Conservation (phyloP, 2,113 vertebrate genomes). For the Ia io region DNA sequence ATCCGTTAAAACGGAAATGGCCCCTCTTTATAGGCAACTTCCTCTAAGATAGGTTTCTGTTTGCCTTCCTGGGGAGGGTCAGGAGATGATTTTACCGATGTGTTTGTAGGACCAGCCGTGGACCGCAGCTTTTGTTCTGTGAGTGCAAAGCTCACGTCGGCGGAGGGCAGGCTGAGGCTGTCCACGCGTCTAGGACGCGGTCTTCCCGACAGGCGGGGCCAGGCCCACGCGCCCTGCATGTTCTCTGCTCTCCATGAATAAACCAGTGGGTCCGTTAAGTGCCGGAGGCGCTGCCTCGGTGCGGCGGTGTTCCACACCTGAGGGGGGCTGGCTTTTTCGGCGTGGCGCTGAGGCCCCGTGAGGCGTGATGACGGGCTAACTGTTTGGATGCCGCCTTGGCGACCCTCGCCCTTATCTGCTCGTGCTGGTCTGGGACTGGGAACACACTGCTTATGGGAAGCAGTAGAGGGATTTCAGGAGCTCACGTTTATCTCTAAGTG, state of each 20-base stretch:
- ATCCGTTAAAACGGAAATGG: background rate
- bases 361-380: background rate
- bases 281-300: background rate
- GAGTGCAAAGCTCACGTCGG: slow-evolving; percentile 50
- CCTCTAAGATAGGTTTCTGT: background rate
- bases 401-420: background rate
- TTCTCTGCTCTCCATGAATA: slow-evolving; percentile 37
- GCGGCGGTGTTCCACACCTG: background rate
- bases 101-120: slow-evolving; percentile 3
- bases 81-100: slow-evolving; percentile 33
- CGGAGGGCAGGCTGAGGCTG: slow-evolving; percentile 48
- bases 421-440: background rate
- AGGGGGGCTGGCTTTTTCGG: background rate
- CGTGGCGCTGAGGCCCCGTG: background rate
- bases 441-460: background rate
- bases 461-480: background rate
- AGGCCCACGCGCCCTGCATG: background rate
- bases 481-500: background rate
- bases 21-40: background rate
- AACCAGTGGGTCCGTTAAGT: slow-evolving; percentile 2
- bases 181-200: slow-evolving; percentile 5
- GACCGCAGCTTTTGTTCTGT: slow-evolving; percentile 51
- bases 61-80: slow-evolving; percentile 33
- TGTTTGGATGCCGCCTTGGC: background rate
- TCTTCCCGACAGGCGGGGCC: slow-evolving; percentile 6